phyloP scores from a whole-genome alignment of 2,888 invertebrate species.

The Cephus spinipes region DNA sequence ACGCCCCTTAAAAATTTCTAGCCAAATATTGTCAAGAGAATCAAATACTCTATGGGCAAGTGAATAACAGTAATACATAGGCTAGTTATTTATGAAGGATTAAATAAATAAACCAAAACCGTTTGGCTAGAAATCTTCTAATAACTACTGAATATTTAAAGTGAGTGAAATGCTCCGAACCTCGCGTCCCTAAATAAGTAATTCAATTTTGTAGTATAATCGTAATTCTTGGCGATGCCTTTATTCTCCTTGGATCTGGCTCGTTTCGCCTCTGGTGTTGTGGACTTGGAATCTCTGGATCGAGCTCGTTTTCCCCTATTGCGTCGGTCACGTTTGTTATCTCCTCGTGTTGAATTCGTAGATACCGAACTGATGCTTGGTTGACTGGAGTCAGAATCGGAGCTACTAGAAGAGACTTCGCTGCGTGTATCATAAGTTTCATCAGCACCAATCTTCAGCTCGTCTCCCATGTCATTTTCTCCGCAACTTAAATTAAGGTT shows the following conservation, averaged over 20 bases:
- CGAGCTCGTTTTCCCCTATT: conserved; percentile 56
- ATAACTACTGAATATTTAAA: conserved; percentile 8
- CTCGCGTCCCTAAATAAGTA: conserved; percentile 94
- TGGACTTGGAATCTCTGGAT: conserved; percentile 58
- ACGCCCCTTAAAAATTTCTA: neutral
- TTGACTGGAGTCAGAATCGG: conserved; percentile 73
- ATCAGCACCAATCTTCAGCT: conserved; percentile 81
- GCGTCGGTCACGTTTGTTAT: conserved; percentile 59
- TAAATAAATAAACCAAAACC: neutral
- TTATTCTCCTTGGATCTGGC: conserved; percentile 62
- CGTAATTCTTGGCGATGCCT: conserved; percentile 76
- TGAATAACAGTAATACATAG: neutral
- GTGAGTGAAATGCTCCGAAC: conserved; percentile 36
- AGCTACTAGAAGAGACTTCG: conserved; percentile 87
- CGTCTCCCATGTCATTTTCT: conserved; percentile 79
- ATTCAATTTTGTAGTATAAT: conserved; percentile 89
- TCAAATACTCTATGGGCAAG: neutral
- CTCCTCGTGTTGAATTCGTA: conserved; percentile 72
- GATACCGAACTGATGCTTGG: conserved; percentile 86
- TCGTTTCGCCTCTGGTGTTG: conserved; percentile 63
- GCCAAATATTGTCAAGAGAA: conserved; percentile 12
- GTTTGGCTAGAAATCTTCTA: conserved; percentile 5
- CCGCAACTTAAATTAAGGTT: conserved; percentile 60
- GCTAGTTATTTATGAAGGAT: neutral
- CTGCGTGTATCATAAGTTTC: conserved; percentile 86